Evolutionary conservation across 2,113 vertebrate species (phyloP).

Genomic region (sheep (Ovis aries)): DNA sequence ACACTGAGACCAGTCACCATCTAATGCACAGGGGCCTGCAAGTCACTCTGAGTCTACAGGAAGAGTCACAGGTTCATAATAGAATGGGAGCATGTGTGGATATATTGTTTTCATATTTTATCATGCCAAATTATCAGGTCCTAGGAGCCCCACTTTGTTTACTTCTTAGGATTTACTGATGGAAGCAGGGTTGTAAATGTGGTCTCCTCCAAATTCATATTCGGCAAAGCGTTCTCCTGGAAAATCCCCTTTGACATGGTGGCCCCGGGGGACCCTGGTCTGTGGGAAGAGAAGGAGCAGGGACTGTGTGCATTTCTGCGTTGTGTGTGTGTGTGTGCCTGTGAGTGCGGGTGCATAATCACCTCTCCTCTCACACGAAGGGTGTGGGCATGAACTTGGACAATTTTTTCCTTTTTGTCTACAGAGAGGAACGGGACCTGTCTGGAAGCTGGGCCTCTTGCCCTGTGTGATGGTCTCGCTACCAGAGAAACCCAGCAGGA

Average conservation of each 20-base stretch:
- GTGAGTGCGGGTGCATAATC: background rate
- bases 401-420: background rate
- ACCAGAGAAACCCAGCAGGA: background rate
- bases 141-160: no score
- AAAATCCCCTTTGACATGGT: background rate
- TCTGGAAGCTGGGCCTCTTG: accelerated
- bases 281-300: background rate
- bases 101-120: background rate
- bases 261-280: background rate
- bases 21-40: background rate
- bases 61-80: no score
- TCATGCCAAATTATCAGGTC: background rate
- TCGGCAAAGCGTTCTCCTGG: background rate
- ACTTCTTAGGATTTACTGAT: background rate
- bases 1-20: no score
- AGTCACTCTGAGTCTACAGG: accelerated
- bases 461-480: background rate
- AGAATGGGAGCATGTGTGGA: background rate
- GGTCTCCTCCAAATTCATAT: background rate
- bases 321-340: accelerated
- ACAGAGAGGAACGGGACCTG: accelerated
- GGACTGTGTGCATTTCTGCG: accelerated
- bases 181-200: background rate
- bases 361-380: background rate
- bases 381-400: background rate